phyloP scores from a whole-genome alignment of 2,888 invertebrate genomes.

The Sisyra terminalis region DNA sequence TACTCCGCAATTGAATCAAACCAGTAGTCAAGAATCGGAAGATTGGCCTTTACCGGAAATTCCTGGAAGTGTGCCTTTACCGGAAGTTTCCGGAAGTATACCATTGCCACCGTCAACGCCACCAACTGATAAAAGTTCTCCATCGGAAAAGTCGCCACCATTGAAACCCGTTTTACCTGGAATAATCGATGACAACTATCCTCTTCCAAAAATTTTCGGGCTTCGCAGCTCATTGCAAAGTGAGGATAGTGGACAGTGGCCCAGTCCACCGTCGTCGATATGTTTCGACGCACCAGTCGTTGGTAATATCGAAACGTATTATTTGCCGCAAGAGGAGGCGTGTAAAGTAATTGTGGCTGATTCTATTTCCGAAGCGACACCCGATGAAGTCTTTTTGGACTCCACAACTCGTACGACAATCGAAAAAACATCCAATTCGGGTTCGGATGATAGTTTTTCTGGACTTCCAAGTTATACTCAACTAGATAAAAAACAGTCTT shows the following conservation, averaged over 20 bases:
- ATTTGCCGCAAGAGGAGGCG: constrained; percentile 63
- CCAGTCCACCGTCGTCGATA: constrained; percentile 58
- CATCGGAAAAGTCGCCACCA: background rate
- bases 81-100: background rate
- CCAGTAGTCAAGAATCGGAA: constrained; percentile 53
- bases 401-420: constrained; percentile 31
- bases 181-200: constrained; percentile 21
- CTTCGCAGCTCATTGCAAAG: constrained; percentile 24
- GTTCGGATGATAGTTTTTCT: constrained; percentile 4
- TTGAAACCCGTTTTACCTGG: constrained; percentile 8
- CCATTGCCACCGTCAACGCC: background rate
- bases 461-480: constrained; percentile 2
- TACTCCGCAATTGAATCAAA: constrained; percentile 18
- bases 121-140: background rate
- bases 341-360: constrained; percentile 55
- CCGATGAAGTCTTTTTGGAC: constrained; percentile 37
- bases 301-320: constrained; percentile 65
- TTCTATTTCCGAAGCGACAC: constrained; percentile 42
- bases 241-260: constrained; percentile 66
- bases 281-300: constrained; percentile 53
- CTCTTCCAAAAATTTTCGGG: constrained; percentile 24
- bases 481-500: constrained; percentile 10
- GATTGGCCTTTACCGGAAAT: constrained; percentile 63
- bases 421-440: constrained; percentile 11
- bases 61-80: constrained; percentile 31